A percentile compares a stretch with the other conserved stretches of the same genome.
Evolutionary conservation across 2,797 vertebrate species (phyloP).

Genomic region (Ptychobarbus kaznakovi): DNA sequence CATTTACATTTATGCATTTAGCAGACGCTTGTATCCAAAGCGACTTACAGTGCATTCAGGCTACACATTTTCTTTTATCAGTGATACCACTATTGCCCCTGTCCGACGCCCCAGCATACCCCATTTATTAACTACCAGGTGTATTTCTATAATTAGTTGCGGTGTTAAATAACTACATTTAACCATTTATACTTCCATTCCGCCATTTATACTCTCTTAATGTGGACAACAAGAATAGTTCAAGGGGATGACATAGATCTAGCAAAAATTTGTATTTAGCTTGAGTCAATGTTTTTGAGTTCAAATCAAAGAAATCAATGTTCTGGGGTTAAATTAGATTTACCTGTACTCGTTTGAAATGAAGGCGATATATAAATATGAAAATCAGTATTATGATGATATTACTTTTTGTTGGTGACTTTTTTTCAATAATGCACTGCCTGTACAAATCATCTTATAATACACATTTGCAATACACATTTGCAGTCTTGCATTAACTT

Average conservation of each 20-base stretch:
- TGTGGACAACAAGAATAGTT: background rate
- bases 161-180: background rate
- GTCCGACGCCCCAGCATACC: no score
- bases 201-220: background rate
- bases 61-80: no score
- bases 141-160: no score
- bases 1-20: no score
- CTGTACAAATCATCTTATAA: background rate
- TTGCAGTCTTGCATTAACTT: background rate
- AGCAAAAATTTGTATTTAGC: no score
- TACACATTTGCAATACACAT: background rate
- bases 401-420: background rate
- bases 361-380: background rate
- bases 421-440: background rate
- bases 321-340: background rate
- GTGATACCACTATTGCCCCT: no score
- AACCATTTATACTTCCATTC: background rate
- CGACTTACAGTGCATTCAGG: no score
- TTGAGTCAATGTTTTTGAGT: background rate
- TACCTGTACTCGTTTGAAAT: background rate
- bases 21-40: no score
- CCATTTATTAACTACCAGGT: no score
- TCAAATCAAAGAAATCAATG: background rate
- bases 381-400: background rate
- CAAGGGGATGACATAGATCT: background rate